Conservation (phyloP, 2,113 vertebrate species). For the Hydropotes inermis region DNA sequence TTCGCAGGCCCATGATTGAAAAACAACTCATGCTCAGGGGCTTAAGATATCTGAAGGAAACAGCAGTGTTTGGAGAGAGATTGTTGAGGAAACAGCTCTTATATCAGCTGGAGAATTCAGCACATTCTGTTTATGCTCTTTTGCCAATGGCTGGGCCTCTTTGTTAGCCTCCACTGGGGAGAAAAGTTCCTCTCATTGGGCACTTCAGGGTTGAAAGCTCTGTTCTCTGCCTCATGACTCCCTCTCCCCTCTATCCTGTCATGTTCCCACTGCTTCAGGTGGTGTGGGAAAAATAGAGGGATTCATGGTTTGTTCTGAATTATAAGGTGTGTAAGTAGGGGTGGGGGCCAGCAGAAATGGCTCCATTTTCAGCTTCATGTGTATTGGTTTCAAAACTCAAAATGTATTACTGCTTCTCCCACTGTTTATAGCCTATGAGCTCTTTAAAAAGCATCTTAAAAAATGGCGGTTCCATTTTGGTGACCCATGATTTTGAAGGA, state of each 20-base stretch:
- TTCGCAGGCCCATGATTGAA: neutral
- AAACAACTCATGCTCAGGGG: neutral
- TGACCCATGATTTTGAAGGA: neutral
- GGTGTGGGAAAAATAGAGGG: neutral
- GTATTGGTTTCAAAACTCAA: neutral
- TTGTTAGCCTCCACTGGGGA: neutral
- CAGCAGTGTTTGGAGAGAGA: neutral
- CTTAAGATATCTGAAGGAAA: neutral
- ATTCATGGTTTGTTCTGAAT: neutral
- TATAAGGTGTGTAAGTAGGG: neutral
- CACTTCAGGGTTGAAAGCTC: rapidly evolving
- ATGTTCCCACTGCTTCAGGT: neutral
- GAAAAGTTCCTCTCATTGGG: rapidly evolving
- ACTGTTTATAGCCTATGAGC: rapidly evolving
- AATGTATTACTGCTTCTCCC: rapidly evolving
- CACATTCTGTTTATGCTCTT: rapidly evolving
- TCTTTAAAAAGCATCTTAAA: neutral
- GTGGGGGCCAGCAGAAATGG: neutral
- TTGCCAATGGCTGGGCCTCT: neutral
- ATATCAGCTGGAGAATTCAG: neutral
- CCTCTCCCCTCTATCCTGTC: rapidly evolving
- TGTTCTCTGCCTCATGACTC: rapidly evolving
- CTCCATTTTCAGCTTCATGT: neutral
- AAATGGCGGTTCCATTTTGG: neutral
- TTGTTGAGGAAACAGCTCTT: neutral